Conservation (phyloP, 2,888 invertebrate species). For the Andrena marginata region DNA sequence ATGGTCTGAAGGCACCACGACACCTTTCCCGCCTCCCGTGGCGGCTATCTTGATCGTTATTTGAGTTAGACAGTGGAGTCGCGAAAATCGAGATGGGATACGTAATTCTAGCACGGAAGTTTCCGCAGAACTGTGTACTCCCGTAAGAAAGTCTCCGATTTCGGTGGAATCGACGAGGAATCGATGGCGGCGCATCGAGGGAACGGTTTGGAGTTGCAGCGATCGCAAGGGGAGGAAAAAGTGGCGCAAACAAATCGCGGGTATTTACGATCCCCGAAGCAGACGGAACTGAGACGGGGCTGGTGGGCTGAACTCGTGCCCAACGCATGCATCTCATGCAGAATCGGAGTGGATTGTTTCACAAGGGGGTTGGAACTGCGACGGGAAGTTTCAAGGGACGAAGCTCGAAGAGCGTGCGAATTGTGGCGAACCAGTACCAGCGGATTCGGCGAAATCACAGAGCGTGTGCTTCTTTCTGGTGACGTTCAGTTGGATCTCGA, state of each 20-base stretch:
- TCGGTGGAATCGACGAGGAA: constrained; percentile 31
- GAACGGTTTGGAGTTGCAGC: constrained; percentile 44
- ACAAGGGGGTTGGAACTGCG: not conserved
- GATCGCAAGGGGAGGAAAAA: constrained; percentile 7
- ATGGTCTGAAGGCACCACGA: not conserved
- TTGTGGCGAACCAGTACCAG: constrained; percentile 2
- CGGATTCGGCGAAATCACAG: not conserved
- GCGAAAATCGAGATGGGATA: not conserved
- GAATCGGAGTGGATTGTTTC: constrained; percentile 48
- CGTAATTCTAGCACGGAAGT: not conserved
- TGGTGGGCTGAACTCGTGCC: constrained; percentile 1
- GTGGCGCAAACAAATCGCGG: constrained; percentile 34
- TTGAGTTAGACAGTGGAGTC: not conserved
- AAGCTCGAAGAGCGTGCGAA: constrained; percentile 17
- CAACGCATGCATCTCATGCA: constrained; percentile 23
- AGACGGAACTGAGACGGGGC: constrained; percentile 28
- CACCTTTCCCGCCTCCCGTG: not conserved
- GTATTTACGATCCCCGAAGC: constrained; percentile 35
- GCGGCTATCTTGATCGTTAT: not conserved
- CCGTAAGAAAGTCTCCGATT: not conserved
- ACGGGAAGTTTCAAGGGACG: constrained; percentile 1
- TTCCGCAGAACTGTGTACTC: not conserved
- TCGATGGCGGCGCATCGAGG: constrained; percentile 23
- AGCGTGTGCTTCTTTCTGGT: constrained; percentile 7
- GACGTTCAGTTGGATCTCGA: constrained; percentile 3